Percentiles rank a stretch among this genome's conserved stretches.
Evolutionary conservation across 37 sponge, comb jelly and placozoan species (phyloP).

Genomic region (Tethya wilhelma): DNA sequence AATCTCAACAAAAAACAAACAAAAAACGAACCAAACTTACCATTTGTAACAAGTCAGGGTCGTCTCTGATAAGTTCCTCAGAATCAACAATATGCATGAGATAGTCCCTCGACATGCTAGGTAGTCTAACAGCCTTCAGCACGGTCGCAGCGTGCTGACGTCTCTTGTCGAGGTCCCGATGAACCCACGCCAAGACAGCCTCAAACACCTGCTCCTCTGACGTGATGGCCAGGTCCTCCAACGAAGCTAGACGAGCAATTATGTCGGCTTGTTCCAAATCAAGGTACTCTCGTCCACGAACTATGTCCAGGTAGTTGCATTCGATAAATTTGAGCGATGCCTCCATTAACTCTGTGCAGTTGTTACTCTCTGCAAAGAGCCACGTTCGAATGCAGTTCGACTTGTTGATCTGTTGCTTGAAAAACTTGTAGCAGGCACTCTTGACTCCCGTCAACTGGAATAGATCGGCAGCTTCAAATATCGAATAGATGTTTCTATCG

Average conservation of each 20-base stretch:
- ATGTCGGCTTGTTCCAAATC: constrained; percentile 36
- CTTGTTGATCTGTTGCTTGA: constrained; percentile 67
- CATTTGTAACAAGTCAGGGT: constrained; percentile 19
- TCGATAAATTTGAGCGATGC: constrained; percentile 64
- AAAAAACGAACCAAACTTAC: constrained; percentile 1
- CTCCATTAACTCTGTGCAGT: constrained; percentile 66
- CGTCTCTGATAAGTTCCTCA: constrained; percentile 53
- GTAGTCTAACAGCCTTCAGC: constrained; percentile 54
- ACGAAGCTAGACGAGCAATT: constrained; percentile 14
- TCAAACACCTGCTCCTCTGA: constrained; percentile 85
- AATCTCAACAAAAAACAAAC: not conserved
- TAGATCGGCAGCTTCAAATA: constrained; percentile 72
- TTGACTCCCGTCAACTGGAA: constrained; percentile 65
- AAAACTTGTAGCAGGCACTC: constrained; percentile 77
- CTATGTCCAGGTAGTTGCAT: constrained; percentile 64
- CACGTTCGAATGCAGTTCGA: constrained; percentile 77
- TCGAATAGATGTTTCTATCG: constrained; percentile 63
- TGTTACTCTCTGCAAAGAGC: constrained; percentile 67
- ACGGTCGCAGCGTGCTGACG: constrained; percentile 21
- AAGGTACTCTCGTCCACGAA: constrained; percentile 64
- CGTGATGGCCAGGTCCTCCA: constrained; percentile 67
- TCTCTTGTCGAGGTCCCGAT: constrained; percentile 45
- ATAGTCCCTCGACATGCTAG: constrained; percentile 66
- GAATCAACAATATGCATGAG: constrained; percentile 64
- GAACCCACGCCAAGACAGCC: constrained; percentile 71